A percentile compares a stretch with the other conserved stretches of the same genome.
phyloP scores from a whole-genome alignment of 2,888 invertebrate species.

The Atrina japonica region DNA sequence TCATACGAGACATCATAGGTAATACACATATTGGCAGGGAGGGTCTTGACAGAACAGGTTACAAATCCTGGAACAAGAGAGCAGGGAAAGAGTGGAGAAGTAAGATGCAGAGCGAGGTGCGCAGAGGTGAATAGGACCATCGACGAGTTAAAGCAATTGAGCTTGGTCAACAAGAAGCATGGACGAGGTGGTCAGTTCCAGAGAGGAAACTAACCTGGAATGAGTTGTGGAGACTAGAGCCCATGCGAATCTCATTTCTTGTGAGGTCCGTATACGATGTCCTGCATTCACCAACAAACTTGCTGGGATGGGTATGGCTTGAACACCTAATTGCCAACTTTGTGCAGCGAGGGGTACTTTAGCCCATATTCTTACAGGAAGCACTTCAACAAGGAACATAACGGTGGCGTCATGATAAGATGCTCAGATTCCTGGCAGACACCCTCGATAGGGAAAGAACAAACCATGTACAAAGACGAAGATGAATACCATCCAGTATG shows the following conservation, averaged over 20 bases:
- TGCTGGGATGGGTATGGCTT: conserved; percentile 20
- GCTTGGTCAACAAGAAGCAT: too few relatives aligned
- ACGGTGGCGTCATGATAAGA: not conserved
- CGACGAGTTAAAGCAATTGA: too few relatives aligned
- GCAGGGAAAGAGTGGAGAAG: conserved; percentile 10
- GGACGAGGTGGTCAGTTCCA: conserved; percentile 25
- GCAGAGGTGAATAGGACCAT: conserved; percentile 15
- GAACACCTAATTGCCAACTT: not conserved
- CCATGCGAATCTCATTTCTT: conserved; percentile 31
- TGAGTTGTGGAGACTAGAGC: conserved; percentile 32
- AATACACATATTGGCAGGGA: not conserved
- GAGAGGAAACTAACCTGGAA: conserved; percentile 32
- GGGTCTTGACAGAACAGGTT: not conserved
- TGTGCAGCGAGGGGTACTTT: conserved; percentile 1
- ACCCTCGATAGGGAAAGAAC: not conserved
- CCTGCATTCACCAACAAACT: conserved; percentile 31
- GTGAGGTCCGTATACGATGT: conserved; percentile 35
- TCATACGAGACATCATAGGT: not conserved
- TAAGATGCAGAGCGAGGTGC: conserved; percentile 27
- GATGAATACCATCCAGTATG: too few relatives aligned
- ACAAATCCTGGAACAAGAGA: not conserved
- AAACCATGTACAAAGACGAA: too few relatives aligned
- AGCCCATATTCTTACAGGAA: conserved; percentile 7
- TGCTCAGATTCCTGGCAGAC: not conserved
- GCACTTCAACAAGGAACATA: not conserved